Conservation (phyloP, 2,113 vertebrate species). For the Tenrec ecaudatus region DNA sequence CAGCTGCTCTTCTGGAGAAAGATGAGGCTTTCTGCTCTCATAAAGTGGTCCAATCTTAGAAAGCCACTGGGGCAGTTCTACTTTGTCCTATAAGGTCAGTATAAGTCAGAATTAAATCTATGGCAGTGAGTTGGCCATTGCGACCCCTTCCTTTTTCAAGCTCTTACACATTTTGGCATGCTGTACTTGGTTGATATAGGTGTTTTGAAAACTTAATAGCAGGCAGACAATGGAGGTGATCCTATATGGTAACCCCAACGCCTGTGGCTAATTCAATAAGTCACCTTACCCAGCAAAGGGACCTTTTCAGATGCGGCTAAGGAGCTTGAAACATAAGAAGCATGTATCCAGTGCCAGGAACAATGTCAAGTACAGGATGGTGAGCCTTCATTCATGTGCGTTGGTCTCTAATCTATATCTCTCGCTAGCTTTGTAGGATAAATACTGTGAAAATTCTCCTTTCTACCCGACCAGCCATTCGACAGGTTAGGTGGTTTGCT, state of each 20-base stretch:
- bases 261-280: background rate
- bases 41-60: too few species aligned
- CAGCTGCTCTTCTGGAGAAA: too few species aligned
- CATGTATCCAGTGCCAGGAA: too few species aligned
- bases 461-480: background rate
- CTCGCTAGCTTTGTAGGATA: background rate
- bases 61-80: too few species aligned
- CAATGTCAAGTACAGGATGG: background rate
- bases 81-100: too few species aligned
- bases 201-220: background rate
- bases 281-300: background rate
- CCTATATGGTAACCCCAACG: background rate
- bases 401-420: background rate
- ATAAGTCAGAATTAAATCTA: too few species aligned
- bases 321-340: too few species aligned
- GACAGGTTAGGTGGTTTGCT: background rate
- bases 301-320: too few species aligned
- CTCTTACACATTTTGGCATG: background rate
- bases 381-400: too few species aligned
- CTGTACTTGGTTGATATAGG: background rate
- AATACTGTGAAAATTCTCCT: background rate
- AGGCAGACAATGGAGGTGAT: background rate
- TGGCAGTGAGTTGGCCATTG: background rate
- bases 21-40: too few species aligned
- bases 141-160: background rate